These are phyloP conservation scores for Falco biarmicus DNA, from an alignment of 2,797 vertebrate genomes.

Conservation along the genomic window DNA sequence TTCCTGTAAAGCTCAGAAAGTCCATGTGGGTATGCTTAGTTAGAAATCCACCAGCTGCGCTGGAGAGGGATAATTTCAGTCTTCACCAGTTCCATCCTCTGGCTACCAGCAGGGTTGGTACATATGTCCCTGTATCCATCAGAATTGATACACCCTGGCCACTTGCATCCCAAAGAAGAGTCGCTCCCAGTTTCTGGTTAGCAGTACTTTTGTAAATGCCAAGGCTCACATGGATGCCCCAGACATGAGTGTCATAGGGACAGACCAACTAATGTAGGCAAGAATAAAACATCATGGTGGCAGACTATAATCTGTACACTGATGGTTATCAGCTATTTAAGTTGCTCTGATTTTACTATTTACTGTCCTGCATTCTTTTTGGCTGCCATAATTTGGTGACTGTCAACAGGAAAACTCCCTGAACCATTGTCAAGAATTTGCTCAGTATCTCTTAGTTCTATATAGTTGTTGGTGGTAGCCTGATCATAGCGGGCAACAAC, in stretches of 20 bases:
- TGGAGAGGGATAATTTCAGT: not conserved
- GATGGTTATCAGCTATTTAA: not conserved
- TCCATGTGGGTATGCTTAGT: not conserved
- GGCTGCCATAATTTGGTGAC: not conserved
- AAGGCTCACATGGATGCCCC: not conserved
- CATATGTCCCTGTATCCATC: not conserved
- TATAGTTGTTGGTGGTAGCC: not conserved
- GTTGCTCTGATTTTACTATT: not conserved
- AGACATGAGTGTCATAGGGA: not conserved
- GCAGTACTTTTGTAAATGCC: not conserved
- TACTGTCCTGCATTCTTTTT: not conserved
- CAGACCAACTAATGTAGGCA: not conserved
- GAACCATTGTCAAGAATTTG: not conserved
- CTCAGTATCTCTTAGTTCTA: not conserved
- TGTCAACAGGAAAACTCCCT: not conserved
- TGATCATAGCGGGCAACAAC: not conserved
- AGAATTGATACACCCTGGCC: not conserved
- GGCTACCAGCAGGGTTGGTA: not conserved
- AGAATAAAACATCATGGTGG: not conserved
- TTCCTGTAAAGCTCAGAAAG: not conserved
- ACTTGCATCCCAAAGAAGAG: not conserved
- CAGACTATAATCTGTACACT: not conserved
- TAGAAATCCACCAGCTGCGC: not conserved
- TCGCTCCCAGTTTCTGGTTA: not conserved
- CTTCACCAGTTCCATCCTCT: not conserved